Evolutionary conservation across 2,113 vertebrate species (phyloP), one percentile per base, ranked within the genome.

Genomic region (Tonatia bakeri): DNA sequence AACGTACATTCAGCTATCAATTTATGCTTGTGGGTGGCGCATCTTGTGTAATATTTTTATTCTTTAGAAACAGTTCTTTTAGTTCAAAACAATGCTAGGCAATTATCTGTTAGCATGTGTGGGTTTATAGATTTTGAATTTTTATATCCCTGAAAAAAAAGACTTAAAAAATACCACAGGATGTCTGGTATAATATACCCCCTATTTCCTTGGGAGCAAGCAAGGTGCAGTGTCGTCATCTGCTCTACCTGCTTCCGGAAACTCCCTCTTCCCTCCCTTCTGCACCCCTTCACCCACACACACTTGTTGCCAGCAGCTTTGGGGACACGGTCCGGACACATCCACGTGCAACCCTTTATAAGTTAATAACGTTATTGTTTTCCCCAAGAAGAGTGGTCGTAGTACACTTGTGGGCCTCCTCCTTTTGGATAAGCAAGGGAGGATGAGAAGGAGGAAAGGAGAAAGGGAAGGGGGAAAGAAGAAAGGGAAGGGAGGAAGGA

Each of bases 1-100:
- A 7, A 31, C 16, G 15, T 9, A 76, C 15, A 13, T 38, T 40
- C 61, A 83, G 8, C 43, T 67, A 43, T 72, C 16, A 5, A 54
- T 47, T 50, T 43, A 31, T 38, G 40, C 76, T 38, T 65, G 6
- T 4, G 36, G 45, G 59, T 59, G 69, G 9, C 28, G 20, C 33
- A 38, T 40, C 69, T 72, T n/a, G 33, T 33, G 19, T 28, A 20
- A n/a, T 79, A 50, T 47, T 76, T 64, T 43, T 14, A 64, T 64
- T 85, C 81, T 69, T 38, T 5, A 86, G 7, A 91, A 92, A 82
- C 4, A 33, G 38, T 86, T 45, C 7, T 93, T 93, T 45, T 38
- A n/a, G 38, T 65, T 73, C 28, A 36, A 83, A 61, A 33, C 45
- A 79, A 28, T 59, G n/a, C 43, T 43, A 33, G 75, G 11, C n/a